These are phyloP conservation scores for Labeo catla DNA, from an alignment of 2,113 vertebrate species.

Conservation along the genomic window DNA sequence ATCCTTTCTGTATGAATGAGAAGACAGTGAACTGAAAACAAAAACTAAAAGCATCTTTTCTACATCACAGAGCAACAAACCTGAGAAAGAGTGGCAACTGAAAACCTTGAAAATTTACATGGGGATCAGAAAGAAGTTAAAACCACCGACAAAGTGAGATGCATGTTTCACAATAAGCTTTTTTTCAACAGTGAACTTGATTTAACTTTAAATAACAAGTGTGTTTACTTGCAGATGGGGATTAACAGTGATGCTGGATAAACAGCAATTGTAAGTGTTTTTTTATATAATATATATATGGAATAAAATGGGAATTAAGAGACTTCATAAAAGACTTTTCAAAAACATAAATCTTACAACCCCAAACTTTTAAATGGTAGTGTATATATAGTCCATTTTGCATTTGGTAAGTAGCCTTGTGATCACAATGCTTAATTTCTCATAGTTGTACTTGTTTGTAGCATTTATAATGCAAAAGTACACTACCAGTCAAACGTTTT, in stretches of 20 bases:
- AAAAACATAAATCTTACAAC: too few relatives aligned
- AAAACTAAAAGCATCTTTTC: neutral
- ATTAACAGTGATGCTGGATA: constrained; percentile 88
- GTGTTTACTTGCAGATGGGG: constrained; percentile 83
- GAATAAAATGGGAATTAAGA: neutral
- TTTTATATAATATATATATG: neutral
- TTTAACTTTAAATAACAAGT: neutral
- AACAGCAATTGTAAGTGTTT: constrained; percentile 92
- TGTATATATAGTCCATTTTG: neutral
- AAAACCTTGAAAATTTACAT: constrained; percentile 92
- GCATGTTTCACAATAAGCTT: neutral
- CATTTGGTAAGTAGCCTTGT: too few relatives aligned
- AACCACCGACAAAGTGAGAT: constrained; percentile 87
- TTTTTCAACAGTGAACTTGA: neutral
- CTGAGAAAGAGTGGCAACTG: constrained; percentile 91
- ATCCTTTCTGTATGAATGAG: neutral
- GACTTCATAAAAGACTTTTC: neutral
- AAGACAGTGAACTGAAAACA: neutral
- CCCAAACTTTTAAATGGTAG: too few relatives aligned
- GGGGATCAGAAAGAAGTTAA: constrained; percentile 91
- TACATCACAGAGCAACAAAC: constrained; percentile 83
- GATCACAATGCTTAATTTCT: too few relatives aligned
- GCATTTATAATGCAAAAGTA: neutral
- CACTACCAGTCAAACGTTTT: too few relatives aligned
- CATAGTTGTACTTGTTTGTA: too few relatives aligned